Percentiles rank a stretch among this genome's conserved stretches.
Evolutionary conservation across 37 sponge, comb jelly and placozoan species (phyloP).

Genomic region (Axinella damicornis): DNA sequence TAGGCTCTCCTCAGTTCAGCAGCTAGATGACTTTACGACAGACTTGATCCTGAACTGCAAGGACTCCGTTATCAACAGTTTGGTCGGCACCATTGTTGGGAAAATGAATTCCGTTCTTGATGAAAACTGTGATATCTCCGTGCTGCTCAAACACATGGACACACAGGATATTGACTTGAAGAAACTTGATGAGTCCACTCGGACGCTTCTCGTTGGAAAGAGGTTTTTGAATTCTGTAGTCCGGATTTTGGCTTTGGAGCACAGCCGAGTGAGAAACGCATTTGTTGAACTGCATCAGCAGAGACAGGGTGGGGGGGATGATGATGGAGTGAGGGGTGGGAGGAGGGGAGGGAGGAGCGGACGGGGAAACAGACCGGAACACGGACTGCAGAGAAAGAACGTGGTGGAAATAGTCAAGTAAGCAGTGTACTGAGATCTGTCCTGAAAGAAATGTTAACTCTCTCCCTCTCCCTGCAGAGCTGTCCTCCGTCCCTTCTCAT

Average conservation of each 20-base stretch:
- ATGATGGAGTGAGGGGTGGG: background rate
- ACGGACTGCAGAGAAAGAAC: background rate
- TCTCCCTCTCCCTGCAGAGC: conserved; percentile 16
- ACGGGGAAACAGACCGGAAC: background rate
- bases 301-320: conserved; percentile 6
- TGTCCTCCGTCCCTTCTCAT: conserved; percentile 61
- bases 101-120: conserved; percentile 39
- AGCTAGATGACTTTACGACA: conserved; percentile 50
- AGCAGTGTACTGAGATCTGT: background rate
- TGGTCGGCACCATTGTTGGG: conserved; percentile 38
- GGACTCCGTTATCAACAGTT: background rate
- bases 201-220: conserved; percentile 60
- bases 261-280: conserved; percentile 59
- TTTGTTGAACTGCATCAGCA: conserved; percentile 51
- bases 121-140: background rate
- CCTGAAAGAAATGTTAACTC: background rate
- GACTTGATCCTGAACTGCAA: conserved; percentile 55
- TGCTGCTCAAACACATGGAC: background rate
- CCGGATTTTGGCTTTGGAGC: conserved; percentile 65
- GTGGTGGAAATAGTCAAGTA: background rate
- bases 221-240: conserved; percentile 57
- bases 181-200: conserved; percentile 1
- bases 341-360: background rate
- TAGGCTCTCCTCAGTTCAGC: conserved; percentile 37
- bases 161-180: background rate